phyloP scores from a whole-genome alignment of 1,140 invertebrate genomes.

The Ganaspis sp. region DNA sequence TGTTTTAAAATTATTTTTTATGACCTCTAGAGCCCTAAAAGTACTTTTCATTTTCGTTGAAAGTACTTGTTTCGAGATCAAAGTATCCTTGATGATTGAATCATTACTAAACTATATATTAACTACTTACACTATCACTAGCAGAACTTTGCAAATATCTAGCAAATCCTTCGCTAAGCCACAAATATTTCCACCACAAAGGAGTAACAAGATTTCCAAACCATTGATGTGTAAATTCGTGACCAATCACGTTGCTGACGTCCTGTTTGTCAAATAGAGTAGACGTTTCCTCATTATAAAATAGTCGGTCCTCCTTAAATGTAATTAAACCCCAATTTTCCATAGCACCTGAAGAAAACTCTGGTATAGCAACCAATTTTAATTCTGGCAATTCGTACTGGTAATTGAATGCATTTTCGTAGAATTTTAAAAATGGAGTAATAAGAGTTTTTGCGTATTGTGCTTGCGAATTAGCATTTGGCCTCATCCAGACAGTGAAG shows the following conservation, averaged over 20 bases:
- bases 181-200: constrained; percentile 82
- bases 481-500: constrained; percentile 82
- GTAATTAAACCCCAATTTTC: constrained; percentile 81
- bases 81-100: too few relatives aligned
- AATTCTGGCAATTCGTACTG: constrained; percentile 74
- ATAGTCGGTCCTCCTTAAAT: constrained; percentile 79
- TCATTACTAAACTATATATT: too few relatives aligned
- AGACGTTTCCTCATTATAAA: constrained; percentile 78
- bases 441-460: constrained; percentile 77
- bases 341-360: constrained; percentile 83
- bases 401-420: constrained; percentile 67
- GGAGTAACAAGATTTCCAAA: constrained; percentile 82
- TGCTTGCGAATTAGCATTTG: constrained; percentile 80
- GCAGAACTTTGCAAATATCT: constrained; percentile 75
- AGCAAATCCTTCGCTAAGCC: constrained; percentile 85
- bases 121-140: constrained; percentile 62
- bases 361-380: constrained; percentile 81
- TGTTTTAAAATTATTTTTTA: too few relatives aligned
- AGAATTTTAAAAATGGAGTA: constrained; percentile 65
- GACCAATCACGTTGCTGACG: constrained; percentile 79
- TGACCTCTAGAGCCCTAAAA: too few relatives aligned
- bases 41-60: too few relatives aligned
- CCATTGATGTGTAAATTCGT: constrained; percentile 85
- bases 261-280: constrained; percentile 72
- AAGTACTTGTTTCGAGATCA: too few relatives aligned